Evolutionary conservation across 2,113 vertebrate species (phyloP).

Genomic region (Motacilla tschutschensis): DNA sequence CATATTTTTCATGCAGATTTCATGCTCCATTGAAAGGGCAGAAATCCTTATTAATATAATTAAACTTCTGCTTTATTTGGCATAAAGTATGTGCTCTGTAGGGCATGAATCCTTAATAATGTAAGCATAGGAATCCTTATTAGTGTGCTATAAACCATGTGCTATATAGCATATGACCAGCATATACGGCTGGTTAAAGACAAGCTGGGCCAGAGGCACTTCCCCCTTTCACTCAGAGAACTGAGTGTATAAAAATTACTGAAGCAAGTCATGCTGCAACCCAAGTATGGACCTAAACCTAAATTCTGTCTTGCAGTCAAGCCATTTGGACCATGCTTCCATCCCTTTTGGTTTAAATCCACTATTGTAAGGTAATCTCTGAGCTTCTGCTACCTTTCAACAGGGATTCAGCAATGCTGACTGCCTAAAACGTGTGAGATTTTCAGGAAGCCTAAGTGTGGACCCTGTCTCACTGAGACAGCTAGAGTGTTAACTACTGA

Average conservation of each 20-base stretch:
- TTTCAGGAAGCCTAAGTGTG: not conserved
- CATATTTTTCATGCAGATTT: not conserved
- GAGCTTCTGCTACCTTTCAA: not conserved
- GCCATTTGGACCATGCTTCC: not conserved
- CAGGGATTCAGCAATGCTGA: not conserved
- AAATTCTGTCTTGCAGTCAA: not conserved
- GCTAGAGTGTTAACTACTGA: not conserved
- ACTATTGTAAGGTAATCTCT: not conserved
- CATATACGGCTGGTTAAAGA: not conserved
- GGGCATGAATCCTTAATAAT: not conserved
- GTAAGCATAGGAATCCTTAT: not conserved
- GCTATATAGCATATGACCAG: too few relatives aligned
- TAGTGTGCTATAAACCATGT: not conserved
- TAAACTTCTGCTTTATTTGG: not conserved
- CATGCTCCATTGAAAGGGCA: not conserved
- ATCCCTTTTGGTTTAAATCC: not conserved
- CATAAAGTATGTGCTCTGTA: not conserved
- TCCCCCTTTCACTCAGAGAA: not conserved
- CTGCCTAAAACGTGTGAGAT: not conserved
- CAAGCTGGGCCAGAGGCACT: not conserved
- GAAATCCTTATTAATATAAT: not conserved
- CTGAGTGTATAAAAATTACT: not conserved
- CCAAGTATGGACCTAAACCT: not conserved
- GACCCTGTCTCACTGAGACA: not conserved
- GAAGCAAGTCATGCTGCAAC: not conserved